Evolutionary conservation across 2,888 invertebrate species (phyloP).

Genomic region (Patella caerulea): DNA sequence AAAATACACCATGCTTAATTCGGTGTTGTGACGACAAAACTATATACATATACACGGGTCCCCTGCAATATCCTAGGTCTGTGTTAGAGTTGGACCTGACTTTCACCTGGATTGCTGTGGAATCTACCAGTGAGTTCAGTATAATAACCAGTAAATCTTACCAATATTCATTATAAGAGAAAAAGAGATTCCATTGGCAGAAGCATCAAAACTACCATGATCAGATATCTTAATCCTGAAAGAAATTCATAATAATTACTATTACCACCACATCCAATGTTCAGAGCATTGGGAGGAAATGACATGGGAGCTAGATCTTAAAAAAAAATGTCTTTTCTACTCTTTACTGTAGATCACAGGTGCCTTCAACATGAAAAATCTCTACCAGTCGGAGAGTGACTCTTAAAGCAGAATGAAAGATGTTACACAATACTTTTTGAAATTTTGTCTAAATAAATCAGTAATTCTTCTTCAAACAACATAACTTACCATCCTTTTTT

Average conservation of each 20-base stretch:
- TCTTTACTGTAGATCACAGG: too few species aligned
- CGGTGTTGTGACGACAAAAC: too few species aligned
- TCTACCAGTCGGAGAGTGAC: neutral
- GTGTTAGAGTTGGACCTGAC: too few species aligned
- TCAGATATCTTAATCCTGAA: conserved; percentile 33
- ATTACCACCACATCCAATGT: neutral
- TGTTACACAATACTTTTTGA: neutral
- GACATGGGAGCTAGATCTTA: neutral
- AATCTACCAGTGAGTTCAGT: too few species aligned
- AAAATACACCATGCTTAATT: too few species aligned
- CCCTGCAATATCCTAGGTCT: too few species aligned
- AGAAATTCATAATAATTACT: neutral
- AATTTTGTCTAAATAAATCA: neutral
- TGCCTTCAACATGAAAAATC: too few species aligned
- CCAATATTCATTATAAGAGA: conserved; percentile 26
- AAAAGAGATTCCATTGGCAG: conserved; percentile 22
- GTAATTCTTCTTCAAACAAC: neutral
- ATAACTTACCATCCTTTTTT: conserved; percentile 26
- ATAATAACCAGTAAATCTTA: conserved; percentile 11
- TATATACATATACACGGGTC: too few species aligned
- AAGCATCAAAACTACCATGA: conserved; percentile 28
- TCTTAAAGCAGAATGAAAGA: neutral
- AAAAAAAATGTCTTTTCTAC: neutral
- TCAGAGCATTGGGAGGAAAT: neutral
- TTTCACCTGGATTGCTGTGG: too few species aligned